Percentiles rank a stretch among this genome's conserved stretches.
These are phyloP conservation scores for Anguilla japonica DNA, from an alignment of 2,113 vertebrate genomes.

Conservation along the genomic window DNA sequence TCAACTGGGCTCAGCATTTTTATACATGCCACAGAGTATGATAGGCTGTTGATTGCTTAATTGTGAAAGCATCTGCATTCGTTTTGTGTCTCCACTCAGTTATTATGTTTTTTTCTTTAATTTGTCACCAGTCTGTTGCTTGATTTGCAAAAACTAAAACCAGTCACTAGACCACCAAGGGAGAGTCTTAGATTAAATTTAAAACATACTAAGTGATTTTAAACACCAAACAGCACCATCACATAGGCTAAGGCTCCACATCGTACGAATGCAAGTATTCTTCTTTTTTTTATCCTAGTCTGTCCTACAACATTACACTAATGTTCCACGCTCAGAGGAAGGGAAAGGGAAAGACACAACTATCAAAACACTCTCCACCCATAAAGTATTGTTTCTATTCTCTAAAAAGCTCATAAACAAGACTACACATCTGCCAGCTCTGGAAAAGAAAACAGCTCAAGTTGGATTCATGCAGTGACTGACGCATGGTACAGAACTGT, in stretches of 20 bases:
- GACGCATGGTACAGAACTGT: no score
- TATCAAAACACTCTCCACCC: neutral
- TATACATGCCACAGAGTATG: no score
- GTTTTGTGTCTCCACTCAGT: no score
- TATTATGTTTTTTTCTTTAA: no score
- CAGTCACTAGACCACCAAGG: neutral
- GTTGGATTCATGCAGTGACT: neutral
- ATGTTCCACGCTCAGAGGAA: neutral
- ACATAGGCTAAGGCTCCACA: neutral
- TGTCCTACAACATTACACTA: neutral
- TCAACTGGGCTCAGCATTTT: no score
- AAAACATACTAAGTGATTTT: neutral
- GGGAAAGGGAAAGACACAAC: neutral
- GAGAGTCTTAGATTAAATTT: neutral
- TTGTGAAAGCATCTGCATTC: no score
- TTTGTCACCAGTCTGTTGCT: no score
- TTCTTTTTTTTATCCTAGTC: neutral
- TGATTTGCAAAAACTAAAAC: neutral
- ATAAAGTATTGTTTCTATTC: neutral
- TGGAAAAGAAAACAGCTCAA: neutral
- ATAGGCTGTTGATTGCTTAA: no score
- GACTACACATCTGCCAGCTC: neutral
- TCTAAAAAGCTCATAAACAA: neutral
- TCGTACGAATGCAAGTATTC: neutral
- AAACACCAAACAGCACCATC: neutral